Base-by-base conservation (phyloP, 2,888 invertebrate species). In the Platycnemis pennipes region DNA sequence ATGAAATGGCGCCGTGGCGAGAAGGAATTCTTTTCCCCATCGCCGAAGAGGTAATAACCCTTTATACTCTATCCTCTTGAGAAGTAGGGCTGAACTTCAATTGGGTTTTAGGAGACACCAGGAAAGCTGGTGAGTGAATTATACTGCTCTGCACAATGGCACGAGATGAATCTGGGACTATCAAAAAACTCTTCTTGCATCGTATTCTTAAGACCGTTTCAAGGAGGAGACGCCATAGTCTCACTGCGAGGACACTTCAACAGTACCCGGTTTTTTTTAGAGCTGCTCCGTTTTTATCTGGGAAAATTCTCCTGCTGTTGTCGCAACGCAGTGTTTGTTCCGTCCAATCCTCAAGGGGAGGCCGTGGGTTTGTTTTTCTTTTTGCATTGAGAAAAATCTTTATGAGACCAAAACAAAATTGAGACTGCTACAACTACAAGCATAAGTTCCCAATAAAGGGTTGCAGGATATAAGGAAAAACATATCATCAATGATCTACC, bases 51-150 rank as follows among this genome's bases (percentile, higher is more conserved):
- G 77, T 37, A 77, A 77, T 77, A 77, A 77, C 77, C 77, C 77
- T 37, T 77, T 77, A 77, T 77, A 77, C 77, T 31, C 77, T 77
- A 37, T 77, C 37, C 77, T 77, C 77, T 77, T 77, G 77, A 77
- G 77, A 77, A 77, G 77, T 77, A 77, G 77, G 77, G 7, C 77
- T 37, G 77, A 77, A 16, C 77, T 77, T 77, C 31, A 77, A 77
- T 77, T 77, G 77, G 77, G 77, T 77, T 37, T 77, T 77, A 37
- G 37, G 37, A 77, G 77, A 77, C 8, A 77, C 77, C 37, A 77
- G 31, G 77, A 37, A 77, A 77, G 77, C 77, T 77, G 31, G 77
- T 77, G 77, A 77, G 77, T 77, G 77, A 77, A 77, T 77, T 77
- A 77, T 37, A 77, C 37, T 77, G 77, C 77, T 37, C 37, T 37